Base-by-base conservation (phyloP, 2,797 vertebrate species). In the Melopsittacus undulatus region DNA sequence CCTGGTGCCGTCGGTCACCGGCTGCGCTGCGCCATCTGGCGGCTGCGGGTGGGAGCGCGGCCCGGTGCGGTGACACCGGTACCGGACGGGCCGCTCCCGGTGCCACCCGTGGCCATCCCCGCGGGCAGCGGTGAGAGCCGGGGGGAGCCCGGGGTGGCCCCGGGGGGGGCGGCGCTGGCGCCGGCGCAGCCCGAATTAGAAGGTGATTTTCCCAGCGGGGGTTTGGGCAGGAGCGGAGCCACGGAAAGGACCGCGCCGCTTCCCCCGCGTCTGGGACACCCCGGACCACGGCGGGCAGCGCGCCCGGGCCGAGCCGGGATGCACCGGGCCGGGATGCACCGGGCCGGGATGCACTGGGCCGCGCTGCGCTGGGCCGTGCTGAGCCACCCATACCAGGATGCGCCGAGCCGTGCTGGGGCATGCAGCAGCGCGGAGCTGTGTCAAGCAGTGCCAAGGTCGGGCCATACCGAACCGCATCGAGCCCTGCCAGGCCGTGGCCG, bases 161-260 rank as follows among this genome's bases (percentile, higher is more conserved):
- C 26, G 38, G 7, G 14, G 51, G 36, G 73, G 56, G 57, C n/a
- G 77, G 82, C 11, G 59, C 46, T 52, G 95, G 96, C 73, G 57
- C 90, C 80, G 70, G 76, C 83, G 52, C 62, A n/a, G 77, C 83
- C 80, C 38, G 88, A 94, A 94, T 92, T 91, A 93, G 90, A 76
- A 83, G 89, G 76, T 84, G 90, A 67, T 90, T 90, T 87, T 96
- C 83, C 42, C 85, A 80, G 94, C 90, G 73, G 92, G 93, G 85
- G 82, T 70, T 84, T 45, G 87, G 89, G 84, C 81, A 61, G 90
- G 10, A 68, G 91, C 46, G 13, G 92, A 49, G 57, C 63, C 94
- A 56, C 51, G 85, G 92, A 70, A 95, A 67, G 89, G 89, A 72
- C 83, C 18, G 52, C 5, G 73, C 70, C 72, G 27, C 74, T 56